Percentiles rank a stretch among this genome's conserved stretches.
Evolutionary conservation across 2,888 invertebrate genomes (phyloP).

Genomic region (Tineola bisselliella): DNA sequence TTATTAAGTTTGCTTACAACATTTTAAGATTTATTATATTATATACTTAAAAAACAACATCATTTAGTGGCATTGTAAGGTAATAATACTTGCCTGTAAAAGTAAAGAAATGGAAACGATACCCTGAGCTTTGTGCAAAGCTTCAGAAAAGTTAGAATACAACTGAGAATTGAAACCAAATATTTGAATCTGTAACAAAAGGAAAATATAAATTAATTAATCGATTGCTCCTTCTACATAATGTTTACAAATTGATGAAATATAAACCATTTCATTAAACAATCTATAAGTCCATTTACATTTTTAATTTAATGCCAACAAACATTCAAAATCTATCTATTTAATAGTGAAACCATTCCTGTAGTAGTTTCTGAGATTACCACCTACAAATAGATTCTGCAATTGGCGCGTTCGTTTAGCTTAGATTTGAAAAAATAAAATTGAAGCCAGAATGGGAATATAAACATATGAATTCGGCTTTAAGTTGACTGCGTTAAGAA

Average conservation of each 20-base stretch:
- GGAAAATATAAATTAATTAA: constrained; percentile 15
- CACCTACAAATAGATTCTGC: too few species aligned
- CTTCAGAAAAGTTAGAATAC: constrained; percentile 96
- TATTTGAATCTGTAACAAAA: constrained; percentile 90
- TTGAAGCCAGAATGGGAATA: constrained; percentile 22
- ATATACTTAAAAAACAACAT: background rate
- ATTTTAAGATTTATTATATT: background rate
- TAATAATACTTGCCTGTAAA: constrained; percentile 77
- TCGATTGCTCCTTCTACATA: constrained; percentile 2
- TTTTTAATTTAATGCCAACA: background rate
- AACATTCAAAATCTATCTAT: too few species aligned
- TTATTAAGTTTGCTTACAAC: background rate
- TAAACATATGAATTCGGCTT: constrained; percentile 46
- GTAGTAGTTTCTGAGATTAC: too few species aligned
- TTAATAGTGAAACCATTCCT: too few species aligned
- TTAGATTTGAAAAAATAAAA: too few species aligned
- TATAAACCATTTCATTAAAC: constrained; percentile 2
- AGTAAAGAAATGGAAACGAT: constrained; percentile 94
- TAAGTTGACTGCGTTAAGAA: constrained; percentile 47
- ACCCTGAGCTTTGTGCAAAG: constrained; percentile 92
- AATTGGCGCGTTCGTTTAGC: too few species aligned
- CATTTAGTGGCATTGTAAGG: background rate
- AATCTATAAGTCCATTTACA: background rate
- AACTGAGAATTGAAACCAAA: constrained; percentile 98
- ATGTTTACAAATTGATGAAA: constrained; percentile 11